These are phyloP conservation scores for Pegoplata infirma DNA, from an alignment of 2,888 invertebrate genomes.

Conservation along the genomic window DNA sequence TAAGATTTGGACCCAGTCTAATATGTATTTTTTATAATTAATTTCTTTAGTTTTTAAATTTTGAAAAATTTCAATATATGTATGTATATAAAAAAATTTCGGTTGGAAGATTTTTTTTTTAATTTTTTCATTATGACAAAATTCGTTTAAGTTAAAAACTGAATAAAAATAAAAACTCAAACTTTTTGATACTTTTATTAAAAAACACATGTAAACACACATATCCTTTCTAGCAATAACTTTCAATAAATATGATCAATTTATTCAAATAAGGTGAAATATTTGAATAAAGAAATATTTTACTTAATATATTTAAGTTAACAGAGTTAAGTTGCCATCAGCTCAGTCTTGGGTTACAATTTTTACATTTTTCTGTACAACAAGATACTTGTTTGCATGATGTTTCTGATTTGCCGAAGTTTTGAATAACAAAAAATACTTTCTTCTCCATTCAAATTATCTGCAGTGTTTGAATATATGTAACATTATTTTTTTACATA, in stretches of 20 bases:
- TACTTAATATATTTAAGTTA: no score
- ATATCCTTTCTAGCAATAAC: not conserved
- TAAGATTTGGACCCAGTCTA: no score
- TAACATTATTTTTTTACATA: not conserved
- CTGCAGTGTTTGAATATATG: not conserved
- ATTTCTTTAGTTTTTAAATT: not conserved
- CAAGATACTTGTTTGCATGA: no score
- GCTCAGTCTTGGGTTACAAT: no score
- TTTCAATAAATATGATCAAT: not conserved
- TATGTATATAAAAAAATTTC: not conserved
- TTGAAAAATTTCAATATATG: not conserved
- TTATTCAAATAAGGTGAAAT: not conserved
- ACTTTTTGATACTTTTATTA: not conserved
- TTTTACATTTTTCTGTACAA: no score
- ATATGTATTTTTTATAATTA: no score
- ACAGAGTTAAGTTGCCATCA: no score
- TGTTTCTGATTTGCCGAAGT: no score
- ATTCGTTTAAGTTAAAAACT: constrained; percentile 4
- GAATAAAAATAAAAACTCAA: not conserved
- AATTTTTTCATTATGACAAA: not conserved
- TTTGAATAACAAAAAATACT: no score
- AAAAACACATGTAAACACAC: not conserved
- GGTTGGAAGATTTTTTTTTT: not conserved
- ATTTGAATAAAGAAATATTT: no score
- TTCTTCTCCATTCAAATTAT: no score